Evolutionary conservation across 2,113 vertebrate genomes (phyloP).

Genomic region (Mesembrinibis cayennensis): DNA sequence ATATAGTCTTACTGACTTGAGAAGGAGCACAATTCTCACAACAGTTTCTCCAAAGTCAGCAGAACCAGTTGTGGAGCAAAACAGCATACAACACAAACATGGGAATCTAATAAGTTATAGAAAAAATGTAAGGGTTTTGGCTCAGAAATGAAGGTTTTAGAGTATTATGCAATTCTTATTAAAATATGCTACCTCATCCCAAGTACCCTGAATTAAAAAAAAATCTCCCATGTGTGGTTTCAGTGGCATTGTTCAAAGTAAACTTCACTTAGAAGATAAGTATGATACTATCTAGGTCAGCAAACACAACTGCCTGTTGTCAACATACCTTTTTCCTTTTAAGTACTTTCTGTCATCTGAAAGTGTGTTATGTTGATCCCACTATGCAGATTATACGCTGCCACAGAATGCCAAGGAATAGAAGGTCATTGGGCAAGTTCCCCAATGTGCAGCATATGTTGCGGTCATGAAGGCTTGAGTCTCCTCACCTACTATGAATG

Average conservation of each 20-base stretch:
- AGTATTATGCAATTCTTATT: neutral
- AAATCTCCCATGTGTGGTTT: neutral
- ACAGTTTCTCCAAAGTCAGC: neutral
- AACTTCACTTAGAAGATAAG: neutral
- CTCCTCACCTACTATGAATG: neutral
- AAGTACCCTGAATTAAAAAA: neutral
- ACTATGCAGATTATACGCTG: neutral
- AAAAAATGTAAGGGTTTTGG: neutral
- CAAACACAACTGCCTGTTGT: neutral
- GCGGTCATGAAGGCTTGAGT: neutral
- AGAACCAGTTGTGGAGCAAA: neutral
- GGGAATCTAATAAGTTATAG: neutral
- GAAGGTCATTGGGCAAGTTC: neutral
- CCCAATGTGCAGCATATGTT: neutral
- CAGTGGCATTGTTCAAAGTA: neutral
- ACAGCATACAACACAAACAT: fast-evolving
- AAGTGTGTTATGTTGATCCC: neutral
- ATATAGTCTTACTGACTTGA: neutral
- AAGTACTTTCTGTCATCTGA: neutral
- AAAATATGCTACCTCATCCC: neutral
- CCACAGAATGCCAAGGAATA: neutral
- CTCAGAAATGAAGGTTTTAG: neutral
- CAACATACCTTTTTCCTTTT: neutral
- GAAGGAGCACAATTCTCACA: neutral
- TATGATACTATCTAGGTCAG: neutral